Base-by-base conservation (phyloP, 1,140 invertebrate species). In the Caerostris darwini region DNA sequence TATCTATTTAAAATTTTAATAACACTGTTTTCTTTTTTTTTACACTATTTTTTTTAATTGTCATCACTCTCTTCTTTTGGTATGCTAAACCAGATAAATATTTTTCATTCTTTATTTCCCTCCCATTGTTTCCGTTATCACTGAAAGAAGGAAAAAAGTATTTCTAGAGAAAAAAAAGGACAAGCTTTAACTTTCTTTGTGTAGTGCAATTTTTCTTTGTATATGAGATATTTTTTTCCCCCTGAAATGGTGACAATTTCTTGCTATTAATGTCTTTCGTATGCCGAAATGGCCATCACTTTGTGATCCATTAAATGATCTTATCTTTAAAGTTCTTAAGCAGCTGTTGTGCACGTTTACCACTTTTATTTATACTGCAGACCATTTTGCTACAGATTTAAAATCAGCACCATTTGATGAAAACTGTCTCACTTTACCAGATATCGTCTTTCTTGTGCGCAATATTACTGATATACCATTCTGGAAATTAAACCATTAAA, bases 201-300 rank as follows among this genome's bases (percentile, higher is more conserved):
- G 59, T 57, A 53, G 61, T 57, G 54, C 64, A 71, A 90, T 90
- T 77, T 90, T 67, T 58, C 83, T 57, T 17, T 85, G 83, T 85
- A 50, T 59, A 85, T 56, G 71, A 53, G 19, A 3, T 85, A 58
- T 85, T 90, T 90, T 71, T 54, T 56, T 71, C 71, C 34, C 77
- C 1, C 34, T 87, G n/a, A 67, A 59, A 61, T 71, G 67, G 88
- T 69, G 88, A 90, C 67, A 71, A 90, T 71, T 67, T 71, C 61
- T 54, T 14, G 19, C 88, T 90, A 90, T 71, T 90, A 90, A 90
- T 87, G 85, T 87, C 85, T 87, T 77, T 77, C 85, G 85, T 53
- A 64, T 87, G n/a, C 7, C n/a, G 34, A 87, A 87, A 64, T 77
- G 88, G 50, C 69, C 57, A 3, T 54, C 10, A 53, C 88, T 69